Percentiles rank a stretch among this genome's conserved stretches.
phyloP scores from a whole-genome alignment of 1,140 invertebrate species.

The Nasonia giraulti region DNA sequence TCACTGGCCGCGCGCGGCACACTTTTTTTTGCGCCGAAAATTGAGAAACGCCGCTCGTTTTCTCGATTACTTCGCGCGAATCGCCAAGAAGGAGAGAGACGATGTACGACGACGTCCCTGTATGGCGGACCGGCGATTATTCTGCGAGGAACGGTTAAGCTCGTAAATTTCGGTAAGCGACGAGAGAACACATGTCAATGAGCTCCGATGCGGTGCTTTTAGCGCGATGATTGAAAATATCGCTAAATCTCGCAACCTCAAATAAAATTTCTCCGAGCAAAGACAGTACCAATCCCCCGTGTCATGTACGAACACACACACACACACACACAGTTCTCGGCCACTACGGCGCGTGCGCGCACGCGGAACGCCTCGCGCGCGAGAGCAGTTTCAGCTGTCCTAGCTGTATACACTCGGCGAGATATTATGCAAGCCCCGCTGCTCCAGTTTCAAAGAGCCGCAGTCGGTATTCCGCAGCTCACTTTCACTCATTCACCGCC shows the following conservation, averaged over 20 bases:
- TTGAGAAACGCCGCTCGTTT: slow-evolving; percentile 29
- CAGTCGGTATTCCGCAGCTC: slow-evolving; percentile 49
- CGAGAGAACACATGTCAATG: too few species aligned
- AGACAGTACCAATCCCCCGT: neutral
- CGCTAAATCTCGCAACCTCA: too few species aligned
- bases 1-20: neutral
- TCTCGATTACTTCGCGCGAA: neutral
- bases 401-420: slow-evolving; percentile 11
- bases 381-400: slow-evolving; percentile 26
- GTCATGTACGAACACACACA: neutral
- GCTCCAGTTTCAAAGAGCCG: slow-evolving; percentile 55
- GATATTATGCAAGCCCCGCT: slow-evolving; percentile 53
- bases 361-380: too few species aligned
- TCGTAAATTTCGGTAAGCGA: too few species aligned
- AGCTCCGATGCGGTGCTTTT: too few species aligned
- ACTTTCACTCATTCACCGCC: slow-evolving; percentile 57
- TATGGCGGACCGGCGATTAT: too few species aligned
- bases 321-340: too few species aligned
- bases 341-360: too few species aligned
- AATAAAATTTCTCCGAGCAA: neutral
- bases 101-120: too few species aligned
- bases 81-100: too few species aligned
- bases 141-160: too few species aligned
- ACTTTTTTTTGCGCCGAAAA: slow-evolving; percentile 10
- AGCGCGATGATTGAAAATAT: too few species aligned